Conservation (phyloP, 2,888 invertebrate genomes). For the Diplolepis rosae region DNA sequence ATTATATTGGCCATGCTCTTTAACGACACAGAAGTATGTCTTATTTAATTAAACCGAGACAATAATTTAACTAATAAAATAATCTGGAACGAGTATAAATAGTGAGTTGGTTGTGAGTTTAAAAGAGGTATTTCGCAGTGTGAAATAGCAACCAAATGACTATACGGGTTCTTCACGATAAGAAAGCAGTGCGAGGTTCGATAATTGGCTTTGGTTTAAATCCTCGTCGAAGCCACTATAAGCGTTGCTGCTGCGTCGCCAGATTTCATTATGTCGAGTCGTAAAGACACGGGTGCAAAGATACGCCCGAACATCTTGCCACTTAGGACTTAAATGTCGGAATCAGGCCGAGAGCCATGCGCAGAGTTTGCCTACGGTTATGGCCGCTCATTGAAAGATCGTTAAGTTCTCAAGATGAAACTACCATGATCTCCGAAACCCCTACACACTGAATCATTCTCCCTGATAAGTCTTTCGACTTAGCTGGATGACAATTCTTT, state of each 20-base stretch:
- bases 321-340: constrained; percentile 34
- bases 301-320: constrained; percentile 34
- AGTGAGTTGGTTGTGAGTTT: neutral
- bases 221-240: constrained; percentile 3
- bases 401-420: constrained; percentile 34
- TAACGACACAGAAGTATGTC: too few relatives aligned
- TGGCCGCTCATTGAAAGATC: constrained; percentile 39
- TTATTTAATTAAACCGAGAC: too few relatives aligned
- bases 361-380: constrained; percentile 4
- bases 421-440: constrained; percentile 28
- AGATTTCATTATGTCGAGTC: constrained; percentile 35
- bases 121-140: neutral
- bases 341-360: constrained; percentile 28
- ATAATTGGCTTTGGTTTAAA: constrained; percentile 27
- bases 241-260: constrained; percentile 22
- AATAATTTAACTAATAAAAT: too few relatives aligned
- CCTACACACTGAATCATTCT: constrained; percentile 39
- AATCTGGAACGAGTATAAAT: neutral
- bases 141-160: neutral
- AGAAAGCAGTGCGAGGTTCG: constrained; percentile 12
- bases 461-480: constrained; percentile 39
- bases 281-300: constrained; percentile 32
- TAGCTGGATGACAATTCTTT: neutral
- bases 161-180: neutral
- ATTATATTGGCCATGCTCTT: too few relatives aligned